Percentiles rank a stretch among this genome's conserved stretches.
Conservation (phyloP, 1,140 invertebrate species). For the Drosophila subpulchrella region DNA sequence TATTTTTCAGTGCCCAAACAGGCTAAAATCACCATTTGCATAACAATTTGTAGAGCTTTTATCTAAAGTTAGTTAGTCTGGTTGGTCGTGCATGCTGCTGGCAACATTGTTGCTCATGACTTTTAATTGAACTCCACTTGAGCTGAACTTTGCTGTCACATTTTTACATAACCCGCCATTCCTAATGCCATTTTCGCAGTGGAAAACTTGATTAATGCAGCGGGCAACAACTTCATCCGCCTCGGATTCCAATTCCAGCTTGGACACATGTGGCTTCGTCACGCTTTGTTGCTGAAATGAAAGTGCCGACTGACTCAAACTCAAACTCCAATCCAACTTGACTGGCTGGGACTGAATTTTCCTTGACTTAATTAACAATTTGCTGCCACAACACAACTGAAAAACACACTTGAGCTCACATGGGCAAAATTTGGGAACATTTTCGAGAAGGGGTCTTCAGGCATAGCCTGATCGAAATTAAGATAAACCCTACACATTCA, state of each 20-base stretch:
- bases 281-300: slow-evolving; percentile 73
- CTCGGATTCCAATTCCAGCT: slow-evolving; percentile 29
- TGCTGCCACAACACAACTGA: slow-evolving; percentile 46
- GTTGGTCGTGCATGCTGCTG: slow-evolving; percentile 38
- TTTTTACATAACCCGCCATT: slow-evolving; percentile 55
- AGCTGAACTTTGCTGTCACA: slow-evolving; percentile 59
- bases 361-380: slow-evolving; percentile 72
- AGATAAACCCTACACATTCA: no score
- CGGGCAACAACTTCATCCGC: slow-evolving; percentile 61
- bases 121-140: slow-evolving; percentile 59
- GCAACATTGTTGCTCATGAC: slow-evolving; percentile 51
- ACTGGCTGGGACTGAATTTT: slow-evolving; percentile 47
- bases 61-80: slow-evolving; percentile 18
- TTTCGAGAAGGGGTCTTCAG: not conserved
- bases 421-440: not conserved
- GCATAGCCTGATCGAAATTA: no score
- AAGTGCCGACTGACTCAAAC: slow-evolving; percentile 39
- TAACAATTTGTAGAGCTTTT: slow-evolving; percentile 58
- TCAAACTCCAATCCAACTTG: slow-evolving; percentile 11
- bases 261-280: slow-evolving; percentile 61
- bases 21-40: slow-evolving; percentile 45
- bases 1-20: not conserved
- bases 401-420: slow-evolving; percentile 8
- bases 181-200: slow-evolving; percentile 44
- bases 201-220: slow-evolving; percentile 61